These are phyloP conservation scores for Galeopterus variegatus DNA, from an alignment of 2,113 vertebrate species.

Conservation along the genomic window DNA sequence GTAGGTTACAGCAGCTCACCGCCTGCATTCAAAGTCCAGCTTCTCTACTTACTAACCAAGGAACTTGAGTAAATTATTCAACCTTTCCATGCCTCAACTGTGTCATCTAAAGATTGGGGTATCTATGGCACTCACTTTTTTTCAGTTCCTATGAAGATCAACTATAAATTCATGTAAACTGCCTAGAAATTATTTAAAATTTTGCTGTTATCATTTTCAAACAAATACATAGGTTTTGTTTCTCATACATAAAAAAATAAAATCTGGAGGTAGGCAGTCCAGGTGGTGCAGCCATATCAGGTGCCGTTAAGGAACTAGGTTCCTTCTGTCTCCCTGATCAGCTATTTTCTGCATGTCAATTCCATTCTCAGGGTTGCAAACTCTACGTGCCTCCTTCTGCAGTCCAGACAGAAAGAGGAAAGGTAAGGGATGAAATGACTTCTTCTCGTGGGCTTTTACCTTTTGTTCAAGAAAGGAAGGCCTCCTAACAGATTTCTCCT, in stretches of 20 bases:
- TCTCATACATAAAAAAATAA: background rate
- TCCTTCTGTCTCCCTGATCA: background rate
- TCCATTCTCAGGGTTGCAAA: background rate
- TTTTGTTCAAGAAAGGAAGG: background rate
- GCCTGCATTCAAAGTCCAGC: background rate
- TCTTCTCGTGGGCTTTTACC: background rate
- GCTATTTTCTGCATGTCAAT: background rate
- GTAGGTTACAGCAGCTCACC: background rate
- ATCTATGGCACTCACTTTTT: background rate
- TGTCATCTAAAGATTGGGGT: background rate
- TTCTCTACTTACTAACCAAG: background rate
- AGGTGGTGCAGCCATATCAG: background rate
- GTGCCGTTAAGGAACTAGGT: background rate
- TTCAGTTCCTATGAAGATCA: background rate
- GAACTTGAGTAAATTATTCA: background rate
- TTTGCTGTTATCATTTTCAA: background rate
- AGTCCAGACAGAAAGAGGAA: background rate
- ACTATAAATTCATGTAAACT: background rate
- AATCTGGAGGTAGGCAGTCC: background rate
- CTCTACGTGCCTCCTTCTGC: fast-evolving
- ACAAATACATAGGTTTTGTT: background rate
- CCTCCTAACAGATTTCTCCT: background rate
- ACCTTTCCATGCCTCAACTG: background rate
- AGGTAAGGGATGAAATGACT: background rate
- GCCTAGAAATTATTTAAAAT: background rate